phyloP scores from a whole-genome alignment of 2,797 vertebrate genomes.

The Leucoraja ocellata region DNA sequence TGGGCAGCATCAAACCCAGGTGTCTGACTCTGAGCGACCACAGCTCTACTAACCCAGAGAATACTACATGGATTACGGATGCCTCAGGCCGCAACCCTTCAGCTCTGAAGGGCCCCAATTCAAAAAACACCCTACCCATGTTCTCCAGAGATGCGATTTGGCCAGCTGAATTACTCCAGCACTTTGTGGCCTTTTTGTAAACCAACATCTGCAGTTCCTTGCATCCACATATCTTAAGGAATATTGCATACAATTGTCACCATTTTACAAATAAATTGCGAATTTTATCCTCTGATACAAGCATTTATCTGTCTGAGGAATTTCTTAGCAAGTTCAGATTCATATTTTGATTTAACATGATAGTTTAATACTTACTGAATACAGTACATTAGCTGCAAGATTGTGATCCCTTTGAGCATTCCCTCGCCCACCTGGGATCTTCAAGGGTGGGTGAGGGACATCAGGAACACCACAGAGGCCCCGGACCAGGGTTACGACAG shows the following conservation, averaged over 20 bases:
- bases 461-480: conserved; percentile 99
- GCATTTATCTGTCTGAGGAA: background rate
- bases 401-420: conserved; percentile 98
- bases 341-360: background rate
- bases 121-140: too few relatives aligned
- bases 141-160: too few relatives aligned
- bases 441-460: conserved; percentile 99
- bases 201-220: too few relatives aligned
- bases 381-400: conserved; percentile 95
- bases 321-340: background rate
- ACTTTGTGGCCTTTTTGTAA: too few relatives aligned
- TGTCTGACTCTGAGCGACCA: too few relatives aligned
- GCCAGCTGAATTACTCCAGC: too few relatives aligned
- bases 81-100: too few relatives aligned
- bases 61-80: too few relatives aligned
- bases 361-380: conserved; percentile 75
- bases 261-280: background rate
- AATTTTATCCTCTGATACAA: too few relatives aligned
- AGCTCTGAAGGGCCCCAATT: too few relatives aligned
- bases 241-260: background rate
- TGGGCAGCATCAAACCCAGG: too few relatives aligned
- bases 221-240: background rate
- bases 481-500: conserved; percentile 97
- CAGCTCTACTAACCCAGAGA: too few relatives aligned
- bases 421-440: conserved; percentile 99